Percentiles rank a stretch among this genome's conserved stretches.
These are phyloP conservation scores for Drosophila parthenogenetica DNA, from an alignment of 2,888 invertebrate species.

Conservation along the genomic window DNA sequence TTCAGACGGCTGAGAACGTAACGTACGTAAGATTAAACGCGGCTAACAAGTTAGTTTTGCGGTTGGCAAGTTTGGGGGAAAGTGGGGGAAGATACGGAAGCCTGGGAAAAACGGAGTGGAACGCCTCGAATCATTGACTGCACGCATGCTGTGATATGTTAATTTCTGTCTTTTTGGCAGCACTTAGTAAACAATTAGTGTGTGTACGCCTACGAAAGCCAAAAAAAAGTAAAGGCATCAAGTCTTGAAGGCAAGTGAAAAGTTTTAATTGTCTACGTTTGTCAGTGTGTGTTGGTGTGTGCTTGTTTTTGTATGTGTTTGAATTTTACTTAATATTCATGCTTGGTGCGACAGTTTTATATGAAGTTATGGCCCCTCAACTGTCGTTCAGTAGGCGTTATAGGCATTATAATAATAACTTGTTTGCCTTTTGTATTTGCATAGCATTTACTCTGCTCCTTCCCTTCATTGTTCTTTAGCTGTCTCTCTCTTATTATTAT, in stretches of 20 bases:
- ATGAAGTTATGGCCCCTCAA: slow-evolving; percentile 52
- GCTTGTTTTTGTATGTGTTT: slow-evolving; percentile 10
- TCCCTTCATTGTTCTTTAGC: neutral
- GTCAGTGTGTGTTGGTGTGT: slow-evolving; percentile 16
- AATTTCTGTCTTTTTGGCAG: slow-evolving; percentile 66
- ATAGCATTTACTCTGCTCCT: slow-evolving; percentile 32
- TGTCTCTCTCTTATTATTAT: slow-evolving; percentile 16
- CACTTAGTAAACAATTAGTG: slow-evolving; percentile 74
- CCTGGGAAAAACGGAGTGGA: no score
- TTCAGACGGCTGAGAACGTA: slow-evolving; percentile 1
- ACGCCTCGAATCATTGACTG: slow-evolving; percentile 30
- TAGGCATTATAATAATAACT: slow-evolving; percentile 58
- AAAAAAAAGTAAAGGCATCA: slow-evolving; percentile 20
- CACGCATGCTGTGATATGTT: slow-evolving; percentile 72
- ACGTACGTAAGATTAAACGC: slow-evolving; percentile 34
- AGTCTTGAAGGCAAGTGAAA: slow-evolving; percentile 68
- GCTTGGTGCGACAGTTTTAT: slow-evolving; percentile 47
- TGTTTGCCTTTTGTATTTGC: slow-evolving; percentile 62
- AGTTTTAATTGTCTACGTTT: slow-evolving; percentile 76
- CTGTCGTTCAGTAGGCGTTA: slow-evolving; percentile 33
- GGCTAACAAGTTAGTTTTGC: slow-evolving; percentile 18
- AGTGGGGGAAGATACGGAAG: neutral
- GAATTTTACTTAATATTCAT: slow-evolving; percentile 65
- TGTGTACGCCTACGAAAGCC: slow-evolving; percentile 34
- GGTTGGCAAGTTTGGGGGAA: neutral